Evolutionary conservation across 2,888 invertebrate species (phyloP).

Genomic region (Hirtodrosophila histrioides): DNA sequence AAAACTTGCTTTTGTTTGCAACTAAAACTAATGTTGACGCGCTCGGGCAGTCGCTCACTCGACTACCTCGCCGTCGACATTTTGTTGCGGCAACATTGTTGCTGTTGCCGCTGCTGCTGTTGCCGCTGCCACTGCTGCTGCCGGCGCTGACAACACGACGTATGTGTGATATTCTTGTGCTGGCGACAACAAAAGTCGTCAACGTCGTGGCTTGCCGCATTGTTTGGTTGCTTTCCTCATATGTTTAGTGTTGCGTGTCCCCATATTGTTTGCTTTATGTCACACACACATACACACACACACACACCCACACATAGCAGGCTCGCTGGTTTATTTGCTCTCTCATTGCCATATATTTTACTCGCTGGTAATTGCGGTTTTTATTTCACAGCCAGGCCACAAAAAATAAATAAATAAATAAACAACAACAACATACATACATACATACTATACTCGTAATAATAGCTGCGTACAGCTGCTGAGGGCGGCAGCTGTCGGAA

Average conservation of each 20-base stretch:
- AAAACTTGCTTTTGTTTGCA: constrained; percentile 45
- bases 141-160: constrained; percentile 43
- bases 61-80: constrained; percentile 29
- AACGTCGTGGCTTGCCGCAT: constrained; percentile 36
- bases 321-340: constrained; percentile 56
- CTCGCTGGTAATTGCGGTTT: constrained; percentile 79
- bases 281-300: constrained; percentile 41
- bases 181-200: constrained; percentile 51
- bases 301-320: constrained; percentile 14
- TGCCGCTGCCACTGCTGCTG: constrained; percentile 1
- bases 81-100: constrained; percentile 73
- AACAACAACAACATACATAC: constrained; percentile 13
- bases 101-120: constrained; percentile 24
- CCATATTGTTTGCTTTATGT: constrained; percentile 79
- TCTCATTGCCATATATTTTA: constrained; percentile 58
- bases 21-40: constrained; percentile 72
- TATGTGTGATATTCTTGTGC: constrained; percentile 45
- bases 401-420: constrained; percentile 3
- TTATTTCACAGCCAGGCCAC: constrained; percentile 69
- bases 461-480: constrained; percentile 36
- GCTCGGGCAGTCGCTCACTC: constrained; percentile 42
- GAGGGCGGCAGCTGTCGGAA: constrained; percentile 66
- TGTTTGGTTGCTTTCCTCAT: constrained; percentile 41
- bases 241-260: constrained; percentile 77
- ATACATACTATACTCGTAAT: constrained; percentile 50